Conservation (phyloP, 2,113 vertebrate genomes). For the Eurypyga helias region DNA sequence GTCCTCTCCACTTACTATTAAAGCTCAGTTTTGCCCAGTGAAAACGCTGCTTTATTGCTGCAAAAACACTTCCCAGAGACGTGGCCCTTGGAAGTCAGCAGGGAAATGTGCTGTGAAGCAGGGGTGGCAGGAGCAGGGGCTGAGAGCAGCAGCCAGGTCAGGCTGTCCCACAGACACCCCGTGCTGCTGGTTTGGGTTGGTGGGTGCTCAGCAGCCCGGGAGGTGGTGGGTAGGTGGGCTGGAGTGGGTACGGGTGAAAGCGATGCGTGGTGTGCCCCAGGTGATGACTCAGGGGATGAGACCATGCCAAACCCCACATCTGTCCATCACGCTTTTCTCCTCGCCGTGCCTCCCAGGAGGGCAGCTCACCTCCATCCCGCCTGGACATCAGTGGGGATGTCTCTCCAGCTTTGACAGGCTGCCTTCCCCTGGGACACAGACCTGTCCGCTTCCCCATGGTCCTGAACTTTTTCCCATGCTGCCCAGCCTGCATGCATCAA, state of each 20-base stretch:
- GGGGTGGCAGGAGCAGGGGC: neutral
- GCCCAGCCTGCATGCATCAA: accelerated
- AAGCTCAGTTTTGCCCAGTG: slow-evolving; percentile 14
- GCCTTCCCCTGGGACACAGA: neutral
- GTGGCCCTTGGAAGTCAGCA: neutral
- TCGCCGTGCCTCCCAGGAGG: neutral
- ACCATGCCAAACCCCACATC: neutral
- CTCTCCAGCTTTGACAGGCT: neutral
- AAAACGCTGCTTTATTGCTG: slow-evolving; percentile 43
- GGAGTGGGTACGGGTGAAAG: neutral
- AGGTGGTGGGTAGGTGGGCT: neutral
- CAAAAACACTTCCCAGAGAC: slow-evolving; percentile 8
- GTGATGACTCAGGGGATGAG: accelerated
- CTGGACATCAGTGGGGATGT: neutral
- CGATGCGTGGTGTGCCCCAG: accelerated
- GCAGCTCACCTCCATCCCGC: accelerated
- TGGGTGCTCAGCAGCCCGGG: neutral
- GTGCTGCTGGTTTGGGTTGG: neutral
- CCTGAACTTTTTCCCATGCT: neutral
- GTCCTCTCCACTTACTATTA: slow-evolving; percentile 27
- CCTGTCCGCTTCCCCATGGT: accelerated
- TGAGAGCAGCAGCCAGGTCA: neutral
- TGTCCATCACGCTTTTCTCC: accelerated
- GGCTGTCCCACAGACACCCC: neutral
- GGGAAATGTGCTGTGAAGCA: accelerated